These are phyloP conservation scores for Engystomops pustulosus DNA, from an alignment of 2,113 vertebrate genomes.

Conservation along the genomic window DNA sequence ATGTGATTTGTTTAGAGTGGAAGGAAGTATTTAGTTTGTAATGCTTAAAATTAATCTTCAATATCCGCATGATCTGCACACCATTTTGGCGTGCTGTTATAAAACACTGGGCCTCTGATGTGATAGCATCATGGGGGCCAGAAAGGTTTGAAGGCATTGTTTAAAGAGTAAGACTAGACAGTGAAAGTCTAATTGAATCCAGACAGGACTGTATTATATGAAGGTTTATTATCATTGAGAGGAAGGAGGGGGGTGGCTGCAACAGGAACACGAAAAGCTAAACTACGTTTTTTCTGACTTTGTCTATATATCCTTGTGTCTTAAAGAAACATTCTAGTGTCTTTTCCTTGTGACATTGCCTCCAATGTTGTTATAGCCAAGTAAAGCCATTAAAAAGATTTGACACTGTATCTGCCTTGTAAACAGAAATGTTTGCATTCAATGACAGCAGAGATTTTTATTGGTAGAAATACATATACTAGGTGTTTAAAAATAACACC, in stretches of 20 bases:
- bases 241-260: slow-evolving; percentile 39
- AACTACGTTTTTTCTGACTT: not conserved
- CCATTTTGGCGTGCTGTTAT: slow-evolving; percentile 70
- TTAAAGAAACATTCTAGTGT: not conserved
- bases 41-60: slow-evolving; percentile 71
- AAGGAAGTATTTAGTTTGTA: slow-evolving; percentile 74
- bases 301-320: slow-evolving; percentile 3
- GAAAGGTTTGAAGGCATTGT: slow-evolving; percentile 70
- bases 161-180: slow-evolving; percentile 68
- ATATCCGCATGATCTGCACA: slow-evolving; percentile 69
- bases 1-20: slow-evolving; percentile 82
- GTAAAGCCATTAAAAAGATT: too few species aligned
- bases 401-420: too few species aligned
- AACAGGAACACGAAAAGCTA: slow-evolving; percentile 32
- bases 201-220: slow-evolving; percentile 58
- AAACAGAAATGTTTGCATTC: too few species aligned
- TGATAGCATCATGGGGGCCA: slow-evolving; percentile 67
- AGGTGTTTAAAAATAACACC: too few species aligned
- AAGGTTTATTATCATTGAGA: slow-evolving; percentile 57
- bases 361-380: too few species aligned
- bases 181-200: slow-evolving; percentile 62
- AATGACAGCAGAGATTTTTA: too few species aligned
- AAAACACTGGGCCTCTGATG: slow-evolving; percentile 69
- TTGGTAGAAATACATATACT: too few species aligned
- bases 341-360: not conserved